These are phyloP conservation scores for Mallateleia sp. DNA, from an alignment of 2,888 invertebrate species.

Conservation along the genomic window DNA sequence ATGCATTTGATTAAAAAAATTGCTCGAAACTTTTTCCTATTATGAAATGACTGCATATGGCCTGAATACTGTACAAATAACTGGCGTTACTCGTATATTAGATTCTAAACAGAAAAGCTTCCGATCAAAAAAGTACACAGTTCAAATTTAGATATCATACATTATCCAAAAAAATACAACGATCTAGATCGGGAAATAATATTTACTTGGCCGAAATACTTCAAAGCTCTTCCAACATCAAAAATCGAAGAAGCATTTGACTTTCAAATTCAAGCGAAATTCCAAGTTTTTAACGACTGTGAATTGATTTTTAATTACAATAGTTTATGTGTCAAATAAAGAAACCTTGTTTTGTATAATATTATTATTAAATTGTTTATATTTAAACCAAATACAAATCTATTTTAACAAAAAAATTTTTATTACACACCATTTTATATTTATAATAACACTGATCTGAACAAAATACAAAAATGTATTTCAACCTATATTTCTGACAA, in stretches of 20 bases:
- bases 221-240: constrained; percentile 45
- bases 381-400: no score
- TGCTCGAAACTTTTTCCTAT: neutral
- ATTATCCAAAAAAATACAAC: constrained; percentile 29
- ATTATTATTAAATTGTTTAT: no score
- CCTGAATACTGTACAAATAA: neutral
- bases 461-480: no score
- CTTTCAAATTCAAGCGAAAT: constrained; percentile 15
- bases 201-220: constrained; percentile 47
- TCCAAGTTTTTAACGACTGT: neutral
- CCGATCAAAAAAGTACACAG: constrained; percentile 3
- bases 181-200: constrained; percentile 36
- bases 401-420: no score
- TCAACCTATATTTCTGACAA: no score
- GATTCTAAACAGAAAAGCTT: neutral
- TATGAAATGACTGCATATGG: neutral
- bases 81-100: neutral
- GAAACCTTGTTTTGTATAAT: no score
- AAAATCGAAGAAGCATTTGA: constrained; percentile 12
- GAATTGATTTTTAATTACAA: neutral
- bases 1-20: no score
- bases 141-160: constrained; percentile 44
- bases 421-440: no score
- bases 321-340: no score
- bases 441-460: no score